phyloP scores from a whole-genome alignment of 1,140 invertebrate species.

The Eupeodes corollae region DNA sequence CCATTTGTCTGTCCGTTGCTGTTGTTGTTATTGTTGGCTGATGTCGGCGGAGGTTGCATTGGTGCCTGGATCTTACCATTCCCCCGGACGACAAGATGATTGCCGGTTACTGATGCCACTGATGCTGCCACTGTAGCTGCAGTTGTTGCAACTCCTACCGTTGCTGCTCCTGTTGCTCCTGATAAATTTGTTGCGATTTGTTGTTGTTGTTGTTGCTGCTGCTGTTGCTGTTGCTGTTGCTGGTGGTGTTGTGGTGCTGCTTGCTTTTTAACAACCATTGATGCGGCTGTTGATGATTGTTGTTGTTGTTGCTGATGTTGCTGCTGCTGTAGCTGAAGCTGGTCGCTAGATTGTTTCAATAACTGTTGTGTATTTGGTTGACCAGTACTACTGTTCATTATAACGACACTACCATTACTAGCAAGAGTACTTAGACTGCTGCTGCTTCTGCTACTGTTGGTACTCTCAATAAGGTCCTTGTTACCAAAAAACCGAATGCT shows the following conservation, averaged over 20 bases:
- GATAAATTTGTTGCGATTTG: background rate
- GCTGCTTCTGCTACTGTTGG: no score
- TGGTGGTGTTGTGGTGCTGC: background rate
- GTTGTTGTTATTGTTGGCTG: background rate
- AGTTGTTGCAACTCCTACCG: background rate
- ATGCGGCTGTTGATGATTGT: background rate
- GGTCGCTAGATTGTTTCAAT: no score
- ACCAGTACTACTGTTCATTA: no score
- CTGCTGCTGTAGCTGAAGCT: background rate
- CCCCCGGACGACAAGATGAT: background rate
- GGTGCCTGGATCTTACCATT: conserved; percentile 1
- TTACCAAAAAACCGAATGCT: no score
- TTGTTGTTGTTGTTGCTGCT: background rate
- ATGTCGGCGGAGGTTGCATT: background rate
- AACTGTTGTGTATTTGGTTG: no score
- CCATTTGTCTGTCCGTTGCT: background rate
- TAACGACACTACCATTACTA: no score
- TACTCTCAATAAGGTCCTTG: no score
- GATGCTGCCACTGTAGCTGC: background rate
- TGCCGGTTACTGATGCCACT: background rate
- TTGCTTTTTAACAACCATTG: no score
- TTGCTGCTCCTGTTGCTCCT: background rate
- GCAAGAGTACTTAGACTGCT: no score
- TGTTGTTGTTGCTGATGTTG: background rate
- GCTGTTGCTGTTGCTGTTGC: background rate